Evolutionary conservation across 2,888 invertebrate species (phyloP).

Genomic region (Drosophila subsilvestris): DNA sequence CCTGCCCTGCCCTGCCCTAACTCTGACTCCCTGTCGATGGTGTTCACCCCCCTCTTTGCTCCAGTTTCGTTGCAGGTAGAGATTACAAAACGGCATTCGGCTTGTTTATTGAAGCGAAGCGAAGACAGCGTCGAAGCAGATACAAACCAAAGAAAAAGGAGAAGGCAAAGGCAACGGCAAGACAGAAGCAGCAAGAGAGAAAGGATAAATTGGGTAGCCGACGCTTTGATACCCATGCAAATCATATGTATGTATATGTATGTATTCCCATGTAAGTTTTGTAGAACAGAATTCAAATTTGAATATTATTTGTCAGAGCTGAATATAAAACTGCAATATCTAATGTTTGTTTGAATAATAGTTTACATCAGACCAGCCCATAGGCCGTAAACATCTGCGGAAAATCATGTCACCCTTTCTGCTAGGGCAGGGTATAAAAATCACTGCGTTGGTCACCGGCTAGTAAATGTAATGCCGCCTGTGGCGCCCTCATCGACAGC

Average conservation of each 20-base stretch:
- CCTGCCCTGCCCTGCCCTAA: conserved; percentile 1
- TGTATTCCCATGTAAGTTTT: too few species aligned
- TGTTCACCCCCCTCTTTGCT: conserved; percentile 48
- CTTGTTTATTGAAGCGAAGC: conserved; percentile 57
- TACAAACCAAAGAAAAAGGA: background rate
- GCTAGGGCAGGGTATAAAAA: conserved; percentile 21
- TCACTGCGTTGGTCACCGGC: conserved; percentile 65
- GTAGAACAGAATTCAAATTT: background rate
- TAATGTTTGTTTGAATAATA: background rate
- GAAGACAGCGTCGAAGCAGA: background rate
- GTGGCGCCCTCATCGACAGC: conserved; percentile 18
- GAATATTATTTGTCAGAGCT: background rate
- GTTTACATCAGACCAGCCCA: too few species aligned
- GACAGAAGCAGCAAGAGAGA: conserved; percentile 19
- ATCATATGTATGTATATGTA: too few species aligned
- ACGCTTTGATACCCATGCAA: background rate
- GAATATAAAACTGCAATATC: too few species aligned
- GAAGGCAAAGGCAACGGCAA: conserved; percentile 10
- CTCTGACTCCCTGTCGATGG: conserved; percentile 1
- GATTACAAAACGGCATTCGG: conserved; percentile 67
- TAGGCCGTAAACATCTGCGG: background rate
- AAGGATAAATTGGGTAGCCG: background rate
- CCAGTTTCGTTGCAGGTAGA: conserved; percentile 68
- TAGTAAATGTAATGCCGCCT: conserved; percentile 10
- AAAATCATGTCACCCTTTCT: background rate